A percentile compares a stretch with the other conserved stretches of the same genome.
Conservation (phyloP, 1,140 invertebrate species). For the Gerris buenoi region DNA sequence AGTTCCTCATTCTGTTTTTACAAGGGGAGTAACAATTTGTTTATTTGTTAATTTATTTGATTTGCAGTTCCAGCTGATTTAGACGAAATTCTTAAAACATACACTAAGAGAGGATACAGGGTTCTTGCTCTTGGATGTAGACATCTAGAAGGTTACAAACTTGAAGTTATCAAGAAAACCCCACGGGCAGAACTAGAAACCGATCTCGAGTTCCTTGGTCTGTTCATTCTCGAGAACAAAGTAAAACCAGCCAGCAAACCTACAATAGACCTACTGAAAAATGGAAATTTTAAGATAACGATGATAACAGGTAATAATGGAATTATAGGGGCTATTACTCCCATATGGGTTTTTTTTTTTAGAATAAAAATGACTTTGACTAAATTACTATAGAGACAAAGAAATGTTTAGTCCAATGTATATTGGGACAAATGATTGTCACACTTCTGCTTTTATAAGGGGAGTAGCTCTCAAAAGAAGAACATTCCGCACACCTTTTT, state of each 20-base stretch:
- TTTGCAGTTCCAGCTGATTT: constrained; percentile 52
- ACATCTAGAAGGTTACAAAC: constrained; percentile 40
- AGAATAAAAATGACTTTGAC: no score
- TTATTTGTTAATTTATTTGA: no score
- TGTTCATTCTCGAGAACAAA: constrained; percentile 83
- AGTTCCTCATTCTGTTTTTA: no score
- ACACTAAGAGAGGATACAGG: constrained; percentile 72
- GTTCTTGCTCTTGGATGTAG: constrained; percentile 73
- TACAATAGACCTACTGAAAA: constrained; percentile 62
- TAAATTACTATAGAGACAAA: no score
- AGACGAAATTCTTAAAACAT: constrained; percentile 49
- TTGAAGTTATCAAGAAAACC: constrained; percentile 19
- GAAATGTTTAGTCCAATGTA: no score
- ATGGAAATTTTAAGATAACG: constrained; percentile 72
- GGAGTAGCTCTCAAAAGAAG: no score
- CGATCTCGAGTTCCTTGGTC: constrained; percentile 70
- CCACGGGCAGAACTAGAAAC: constrained; percentile 54
- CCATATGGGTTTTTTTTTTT: no score
- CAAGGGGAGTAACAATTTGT: no score
- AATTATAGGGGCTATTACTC: no score
- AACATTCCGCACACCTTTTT: no score
- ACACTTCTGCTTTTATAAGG: no score
- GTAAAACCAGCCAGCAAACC: constrained; percentile 69
- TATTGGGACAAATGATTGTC: no score
- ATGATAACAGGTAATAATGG: constrained; percentile 98